Evolutionary conservation across 2,888 invertebrate genomes (phyloP), one percentile per base, ranked within the genome.

Genomic region (Drosophila koepferae): DNA sequence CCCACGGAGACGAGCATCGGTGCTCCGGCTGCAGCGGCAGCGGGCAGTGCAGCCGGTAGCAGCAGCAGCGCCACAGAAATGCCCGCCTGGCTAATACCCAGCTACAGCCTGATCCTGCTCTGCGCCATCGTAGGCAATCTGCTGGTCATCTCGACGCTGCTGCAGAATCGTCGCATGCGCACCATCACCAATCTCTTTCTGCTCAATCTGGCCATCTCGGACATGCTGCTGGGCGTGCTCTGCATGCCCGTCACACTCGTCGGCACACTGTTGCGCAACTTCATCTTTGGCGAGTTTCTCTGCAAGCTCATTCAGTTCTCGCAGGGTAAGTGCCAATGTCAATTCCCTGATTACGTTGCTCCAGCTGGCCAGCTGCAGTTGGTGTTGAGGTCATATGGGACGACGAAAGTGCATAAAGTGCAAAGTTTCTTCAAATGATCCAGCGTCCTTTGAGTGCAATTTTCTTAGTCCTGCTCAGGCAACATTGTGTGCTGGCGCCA

Each of bases 101-200:
- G 97, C 1, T 97, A 97, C 91, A 95, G 95, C 64, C 93, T 95
- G 38, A 97, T 97, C 80, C 97, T 97, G 90, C 91, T 97, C 48
- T 94, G 97, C 54, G 96, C 97, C 1, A 95, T 97, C 72, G 94
- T 96, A 0, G 97, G 97, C 0, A 98, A 98, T 92, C 94, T 95
- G 28, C 93, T 97, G 80, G 97, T 98, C 41, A 95, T 97, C 94
- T 96, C 38, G 96, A 96, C 0, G 3, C 93, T 97, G 18, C 94
- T 96, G 1, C 95, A 95, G 83, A 96, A 97, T 91, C 95, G 96
- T 77, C 93, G 96, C 73, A 97, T 97, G 97, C 94, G 97, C 81
- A 96, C 96, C 0, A 96, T 96, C 31, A 96, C 96, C 9, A 96
- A 97, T 82, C 95, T 97, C 2, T 97, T 96, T 89, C 93, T 97